Evolutionary conservation across 2,797 vertebrate species (phyloP).

Genomic region (Catharus ustulatus): DNA sequence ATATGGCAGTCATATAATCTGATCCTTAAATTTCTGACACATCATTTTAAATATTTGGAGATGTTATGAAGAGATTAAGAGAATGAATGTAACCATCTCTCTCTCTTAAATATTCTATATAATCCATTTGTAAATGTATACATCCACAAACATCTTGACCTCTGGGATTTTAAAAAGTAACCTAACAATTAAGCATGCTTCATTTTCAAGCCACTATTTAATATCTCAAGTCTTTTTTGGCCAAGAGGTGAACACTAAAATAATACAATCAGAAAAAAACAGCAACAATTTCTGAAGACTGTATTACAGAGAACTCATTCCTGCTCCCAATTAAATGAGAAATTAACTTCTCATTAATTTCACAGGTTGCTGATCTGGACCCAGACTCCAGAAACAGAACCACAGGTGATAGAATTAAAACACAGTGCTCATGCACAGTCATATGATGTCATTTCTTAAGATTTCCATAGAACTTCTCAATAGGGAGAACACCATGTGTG

Average conservation of each 20-base stretch:
- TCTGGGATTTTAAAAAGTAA: not conserved
- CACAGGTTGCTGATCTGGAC: not conserved
- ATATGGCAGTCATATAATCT: not conserved
- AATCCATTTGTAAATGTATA: not conserved
- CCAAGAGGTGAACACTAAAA: not conserved
- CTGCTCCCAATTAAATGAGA: not conserved
- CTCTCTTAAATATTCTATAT: slow-evolving; percentile 7
- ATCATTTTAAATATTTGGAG: slow-evolving; percentile 24
- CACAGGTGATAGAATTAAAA: not conserved
- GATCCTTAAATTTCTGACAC: slow-evolving; percentile 38
- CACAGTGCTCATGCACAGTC: not conserved
- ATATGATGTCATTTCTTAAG: not conserved
- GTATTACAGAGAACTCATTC: not conserved
- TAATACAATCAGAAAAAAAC: not conserved
- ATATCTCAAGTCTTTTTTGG: not conserved
- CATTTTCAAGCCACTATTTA: not conserved
- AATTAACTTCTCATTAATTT: not conserved
- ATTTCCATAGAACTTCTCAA: not conserved
- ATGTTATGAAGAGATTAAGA: not conserved
- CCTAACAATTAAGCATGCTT: not conserved
- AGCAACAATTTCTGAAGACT: not conserved
- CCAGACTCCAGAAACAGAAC: not conserved
- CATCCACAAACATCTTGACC: not conserved
- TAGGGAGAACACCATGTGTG: not conserved
- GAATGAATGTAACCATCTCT: slow-evolving; percentile 14